Conservation (phyloP, 2,113 vertebrate species). For the Sorex araneus region DNA sequence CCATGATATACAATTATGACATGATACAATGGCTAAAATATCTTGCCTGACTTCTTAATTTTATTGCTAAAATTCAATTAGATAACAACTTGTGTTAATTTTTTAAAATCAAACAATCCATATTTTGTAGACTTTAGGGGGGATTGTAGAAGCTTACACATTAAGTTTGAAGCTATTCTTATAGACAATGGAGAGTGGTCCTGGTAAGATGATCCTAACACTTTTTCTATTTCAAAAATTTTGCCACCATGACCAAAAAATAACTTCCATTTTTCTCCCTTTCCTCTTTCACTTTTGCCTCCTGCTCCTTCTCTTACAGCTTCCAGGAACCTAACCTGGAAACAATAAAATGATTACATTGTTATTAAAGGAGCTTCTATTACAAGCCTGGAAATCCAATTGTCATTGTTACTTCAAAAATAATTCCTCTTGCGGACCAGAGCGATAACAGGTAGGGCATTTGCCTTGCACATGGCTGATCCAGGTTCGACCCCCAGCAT, state of each 20-base stretch:
- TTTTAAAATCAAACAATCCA: not conserved
- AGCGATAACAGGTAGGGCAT: too few species aligned
- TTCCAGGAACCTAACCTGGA: constrained; percentile 1
- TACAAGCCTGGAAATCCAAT: not conserved
- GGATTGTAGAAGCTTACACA: not conserved
- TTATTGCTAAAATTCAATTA: constrained; percentile 35
- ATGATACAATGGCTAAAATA: constrained; percentile 41
- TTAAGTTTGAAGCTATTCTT: not conserved
- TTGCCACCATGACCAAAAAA: not conserved
- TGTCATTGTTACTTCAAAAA: not conserved
- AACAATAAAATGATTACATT: not conserved
- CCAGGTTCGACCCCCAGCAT: too few species aligned
- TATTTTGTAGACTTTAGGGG: not conserved
- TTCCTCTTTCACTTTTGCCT: not conserved
- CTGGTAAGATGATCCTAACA: not conserved
- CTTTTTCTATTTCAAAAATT: not conserved
- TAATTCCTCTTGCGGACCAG: too few species aligned
- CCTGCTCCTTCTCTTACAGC: not conserved
- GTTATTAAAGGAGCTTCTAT: constrained; percentile 8
- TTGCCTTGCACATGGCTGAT: too few species aligned
- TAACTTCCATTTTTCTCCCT: not conserved
- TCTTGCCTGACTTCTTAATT: constrained; percentile 14
- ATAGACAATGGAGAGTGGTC: not conserved
- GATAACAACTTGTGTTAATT: constrained; percentile 2
- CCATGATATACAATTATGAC: not conserved